Conservation (phyloP, 37 sponge, comb jelly and placozoan genomes). For the Aplysina aerophoba region DNA sequence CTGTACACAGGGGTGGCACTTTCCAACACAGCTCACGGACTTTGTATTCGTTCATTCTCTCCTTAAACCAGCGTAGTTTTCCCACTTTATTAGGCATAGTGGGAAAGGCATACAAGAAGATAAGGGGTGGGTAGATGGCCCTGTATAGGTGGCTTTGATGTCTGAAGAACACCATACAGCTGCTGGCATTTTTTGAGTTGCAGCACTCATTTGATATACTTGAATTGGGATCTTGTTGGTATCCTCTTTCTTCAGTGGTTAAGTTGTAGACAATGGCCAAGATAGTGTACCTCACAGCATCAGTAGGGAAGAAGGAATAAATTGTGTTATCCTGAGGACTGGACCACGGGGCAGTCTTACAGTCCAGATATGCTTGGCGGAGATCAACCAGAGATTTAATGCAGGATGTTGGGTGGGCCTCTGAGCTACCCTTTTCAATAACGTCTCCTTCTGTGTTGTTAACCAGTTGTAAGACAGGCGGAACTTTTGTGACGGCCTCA, state of each 20-base stretch:
- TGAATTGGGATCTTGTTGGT: too few species aligned
- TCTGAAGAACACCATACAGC: conserved; percentile 9
- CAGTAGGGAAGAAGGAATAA: background rate
- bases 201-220: too few species aligned
- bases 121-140: background rate
- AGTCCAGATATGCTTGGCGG: background rate
- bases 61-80: background rate
- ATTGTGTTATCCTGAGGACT: background rate
- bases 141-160: background rate
- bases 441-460: too few species aligned
- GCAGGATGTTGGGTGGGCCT: background rate
- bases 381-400: background rate
- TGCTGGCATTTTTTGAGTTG: too few species aligned
- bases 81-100: background rate
- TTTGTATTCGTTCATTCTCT: background rate
- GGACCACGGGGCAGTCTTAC: background rate
- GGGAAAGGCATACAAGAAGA: background rate
- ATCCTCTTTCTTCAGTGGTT: too few species aligned
- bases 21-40: conserved; percentile 2
- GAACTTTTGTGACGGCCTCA: too few species aligned
- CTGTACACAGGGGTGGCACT: conserved; percentile 1
- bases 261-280: background rate
- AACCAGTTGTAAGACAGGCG: too few species aligned
- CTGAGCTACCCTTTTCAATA: too few species aligned
- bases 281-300: background rate